phyloP scores from a whole-genome alignment of 2,888 invertebrate genomes.

The Patella caerulea region DNA sequence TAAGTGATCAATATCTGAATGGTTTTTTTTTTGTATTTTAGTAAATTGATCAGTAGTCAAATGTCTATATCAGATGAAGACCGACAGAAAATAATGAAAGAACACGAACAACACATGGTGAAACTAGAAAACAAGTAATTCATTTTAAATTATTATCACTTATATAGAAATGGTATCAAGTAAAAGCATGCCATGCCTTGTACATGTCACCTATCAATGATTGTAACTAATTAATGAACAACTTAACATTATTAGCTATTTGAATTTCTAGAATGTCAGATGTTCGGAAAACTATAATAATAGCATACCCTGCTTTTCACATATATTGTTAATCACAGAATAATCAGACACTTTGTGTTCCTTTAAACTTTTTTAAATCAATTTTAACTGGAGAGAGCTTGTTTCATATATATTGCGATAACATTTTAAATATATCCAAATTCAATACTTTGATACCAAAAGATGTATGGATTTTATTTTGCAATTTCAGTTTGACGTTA shows the following conservation, averaged over 20 bases:
- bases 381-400: too few species aligned
- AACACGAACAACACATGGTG: conserved; percentile 70
- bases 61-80: conserved; percentile 68
- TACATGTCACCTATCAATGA: too few species aligned
- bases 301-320: neutral
- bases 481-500: conserved; percentile 58
- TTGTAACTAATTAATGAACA: too few species aligned
- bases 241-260: neutral
- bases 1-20: neutral
- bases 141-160: too few species aligned
- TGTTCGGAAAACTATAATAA: neutral
- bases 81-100: conserved; percentile 63
- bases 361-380: too few species aligned
- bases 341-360: too few species aligned
- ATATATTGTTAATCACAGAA: too few species aligned
- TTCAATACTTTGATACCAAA: too few species aligned
- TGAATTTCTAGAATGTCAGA: neutral
- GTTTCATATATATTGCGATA: too few species aligned
- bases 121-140: conserved; percentile 67
- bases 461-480: neutral
- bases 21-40: conserved; percentile 30
- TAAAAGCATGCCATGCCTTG: too few species aligned
- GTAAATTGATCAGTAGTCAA: conserved; percentile 65
- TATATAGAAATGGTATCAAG: too few species aligned
- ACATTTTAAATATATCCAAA: too few species aligned